Conservation (phyloP, 2,888 invertebrate genomes). For the Norana najaformis region DNA sequence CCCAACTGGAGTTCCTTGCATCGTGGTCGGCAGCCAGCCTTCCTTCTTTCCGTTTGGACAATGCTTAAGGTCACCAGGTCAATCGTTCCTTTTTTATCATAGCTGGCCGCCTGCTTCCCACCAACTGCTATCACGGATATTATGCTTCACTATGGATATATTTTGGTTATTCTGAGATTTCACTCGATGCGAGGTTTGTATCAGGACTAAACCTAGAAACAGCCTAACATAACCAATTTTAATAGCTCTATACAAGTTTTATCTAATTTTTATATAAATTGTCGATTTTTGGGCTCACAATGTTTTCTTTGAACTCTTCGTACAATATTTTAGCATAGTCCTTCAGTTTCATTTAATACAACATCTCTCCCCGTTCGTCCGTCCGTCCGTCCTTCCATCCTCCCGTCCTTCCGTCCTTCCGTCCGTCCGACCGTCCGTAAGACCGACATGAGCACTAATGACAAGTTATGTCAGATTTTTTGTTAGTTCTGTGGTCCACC, state of each 20-base stretch:
- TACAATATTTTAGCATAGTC: too few species aligned
- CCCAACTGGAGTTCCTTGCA: background rate
- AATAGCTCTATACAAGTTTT: too few species aligned
- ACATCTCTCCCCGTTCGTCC: too few species aligned
- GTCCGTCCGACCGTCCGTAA: background rate
- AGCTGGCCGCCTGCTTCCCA: background rate
- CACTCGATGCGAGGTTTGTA: background rate
- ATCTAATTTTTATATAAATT: too few species aligned
- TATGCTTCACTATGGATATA: background rate
- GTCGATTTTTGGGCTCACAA: too few species aligned
- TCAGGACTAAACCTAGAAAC: background rate
- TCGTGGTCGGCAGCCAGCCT: background rate
- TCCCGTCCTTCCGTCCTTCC: too few species aligned
- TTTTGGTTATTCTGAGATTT: background rate
- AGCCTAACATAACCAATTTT: background rate
- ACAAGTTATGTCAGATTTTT: background rate
- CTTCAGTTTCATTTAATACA: too few species aligned
- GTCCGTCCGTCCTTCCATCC: too few species aligned
- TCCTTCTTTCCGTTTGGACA: background rate
- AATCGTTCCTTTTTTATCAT: background rate
- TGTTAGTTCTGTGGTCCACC: background rate
- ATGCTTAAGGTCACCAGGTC: background rate
- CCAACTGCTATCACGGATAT: slow-evolving; percentile 6
- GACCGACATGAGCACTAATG: too few species aligned
- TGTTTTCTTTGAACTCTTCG: too few species aligned